phyloP scores from a whole-genome alignment of 2,888 invertebrate species.

The Pristionchus maxplancki region DNA sequence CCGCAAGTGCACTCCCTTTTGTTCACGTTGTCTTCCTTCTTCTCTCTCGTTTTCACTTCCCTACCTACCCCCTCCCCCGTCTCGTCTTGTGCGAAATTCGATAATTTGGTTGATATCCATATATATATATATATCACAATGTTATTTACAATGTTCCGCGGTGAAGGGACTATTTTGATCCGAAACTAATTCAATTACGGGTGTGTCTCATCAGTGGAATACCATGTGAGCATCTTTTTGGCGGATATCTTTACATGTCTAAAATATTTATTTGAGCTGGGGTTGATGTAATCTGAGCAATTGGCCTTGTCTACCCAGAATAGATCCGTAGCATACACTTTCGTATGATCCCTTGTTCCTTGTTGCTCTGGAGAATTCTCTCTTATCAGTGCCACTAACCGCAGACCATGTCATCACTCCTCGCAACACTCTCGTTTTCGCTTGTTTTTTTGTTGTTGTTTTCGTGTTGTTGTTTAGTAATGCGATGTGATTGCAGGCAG shows the following conservation, averaged over 20 bases:
- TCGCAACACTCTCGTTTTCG: background rate
- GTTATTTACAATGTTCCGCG: no score
- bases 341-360: background rate
- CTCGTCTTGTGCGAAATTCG: background rate
- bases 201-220: no score
- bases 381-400: background rate
- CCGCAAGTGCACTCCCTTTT: constrained; percentile 2
- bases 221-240: no score
- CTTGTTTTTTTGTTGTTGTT: background rate
- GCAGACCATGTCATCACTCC: background rate
- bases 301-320: no score
- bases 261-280: no score
- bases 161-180: no score
- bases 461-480: background rate
- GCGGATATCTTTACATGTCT: no score
- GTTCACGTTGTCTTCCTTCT: constrained; percentile 27
- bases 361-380: background rate
- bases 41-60: background rate
- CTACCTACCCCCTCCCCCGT: background rate
- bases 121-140: no score
- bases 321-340: no score
- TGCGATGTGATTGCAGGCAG: background rate
- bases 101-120: no score
- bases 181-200: no score
- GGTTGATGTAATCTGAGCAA: no score